Evolutionary conservation across 2,797 vertebrate genomes (phyloP), one percentile per base, ranked within the genome.

Genomic region (Cyprinodon diabolis): DNA sequence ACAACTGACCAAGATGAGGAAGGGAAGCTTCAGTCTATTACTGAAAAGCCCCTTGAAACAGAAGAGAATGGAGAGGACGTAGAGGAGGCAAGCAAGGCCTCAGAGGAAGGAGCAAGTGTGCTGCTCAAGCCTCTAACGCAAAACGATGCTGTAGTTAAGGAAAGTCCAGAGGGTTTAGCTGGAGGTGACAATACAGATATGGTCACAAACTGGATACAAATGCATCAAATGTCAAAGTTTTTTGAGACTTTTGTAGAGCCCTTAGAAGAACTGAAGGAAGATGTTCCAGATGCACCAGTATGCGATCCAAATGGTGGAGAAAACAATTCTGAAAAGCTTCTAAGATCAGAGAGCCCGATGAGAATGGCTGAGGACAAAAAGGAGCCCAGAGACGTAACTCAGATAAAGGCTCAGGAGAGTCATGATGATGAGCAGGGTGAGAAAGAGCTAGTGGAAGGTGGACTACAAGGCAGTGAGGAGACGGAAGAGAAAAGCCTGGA

Each of bases 181-280:
- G 69, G 35, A 77, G 87, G 85, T 58, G 85, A 91, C 85, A 93
- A 74, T 48, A 76, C 80, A 0, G 93, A 95, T 72, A 80, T 95
- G 3, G 94, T 95, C 48, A 90, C 86, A 8, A 95, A 90, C 89
- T 95, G 94, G 94, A 87, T 95, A 4, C 93, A 83, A 62, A 63
- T 85, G 73, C 95, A 95, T 81, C 93, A 94, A 73, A 73, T 83
- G 0, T 91, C 94, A 17, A 94, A 84, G 74, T 93, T 76, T 66
- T 95, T 95, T 40, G 90, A 95, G 89, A 95, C 84, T 0, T 95
- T 92, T 72, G 86, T 93, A 0, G 94, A 95, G 72, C 94, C 95
- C 8, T 75, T 94, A 47, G 94, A 95, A n/a, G 93, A 94, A 55
- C 66, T 93, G 40, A 91, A 70, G 67, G 77, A 80, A 25, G 56